These are phyloP conservation scores for Operophtera brumata DNA, from an alignment of 2,888 invertebrate genomes.

Conservation along the genomic window DNA sequence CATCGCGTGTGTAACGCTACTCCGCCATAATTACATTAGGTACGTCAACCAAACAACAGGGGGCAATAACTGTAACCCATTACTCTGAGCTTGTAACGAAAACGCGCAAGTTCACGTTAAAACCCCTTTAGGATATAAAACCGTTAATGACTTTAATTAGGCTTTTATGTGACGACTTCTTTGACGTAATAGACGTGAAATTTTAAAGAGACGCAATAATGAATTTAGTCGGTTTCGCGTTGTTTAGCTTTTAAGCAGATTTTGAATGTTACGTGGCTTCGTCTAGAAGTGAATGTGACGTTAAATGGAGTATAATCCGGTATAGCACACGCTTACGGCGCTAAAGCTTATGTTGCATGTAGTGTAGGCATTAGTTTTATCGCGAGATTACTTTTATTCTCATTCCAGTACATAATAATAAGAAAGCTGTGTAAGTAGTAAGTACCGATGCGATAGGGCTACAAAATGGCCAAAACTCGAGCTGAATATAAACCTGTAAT, in stretches of 20 bases:
- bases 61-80: slow-evolving; percentile 54
- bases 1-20: slow-evolving; percentile 54
- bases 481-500: too few species aligned
- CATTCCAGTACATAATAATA: background rate
- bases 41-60: slow-evolving; percentile 55
- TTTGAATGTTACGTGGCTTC: slow-evolving; percentile 23
- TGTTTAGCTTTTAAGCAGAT: slow-evolving; percentile 26
- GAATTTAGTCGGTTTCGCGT: slow-evolving; percentile 25
- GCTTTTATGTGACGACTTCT: slow-evolving; percentile 31
- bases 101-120: slow-evolving; percentile 48
- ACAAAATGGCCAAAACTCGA: too few species aligned
- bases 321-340: slow-evolving; percentile 4
- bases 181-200: slow-evolving; percentile 30
- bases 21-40: slow-evolving; percentile 49
- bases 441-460: too few species aligned
- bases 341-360: background rate
- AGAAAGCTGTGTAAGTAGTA: too few species aligned
- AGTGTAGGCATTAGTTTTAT: background rate
- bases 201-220: slow-evolving; percentile 33
- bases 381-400: background rate
- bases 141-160: slow-evolving; percentile 39
- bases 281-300: slow-evolving; percentile 15
- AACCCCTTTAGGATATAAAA: slow-evolving; percentile 42
- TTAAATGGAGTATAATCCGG: slow-evolving; percentile 14
- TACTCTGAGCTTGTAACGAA: slow-evolving; percentile 41